Base-by-base conservation (phyloP, 2,113 vertebrate species). In the Mobula birostris region DNA sequence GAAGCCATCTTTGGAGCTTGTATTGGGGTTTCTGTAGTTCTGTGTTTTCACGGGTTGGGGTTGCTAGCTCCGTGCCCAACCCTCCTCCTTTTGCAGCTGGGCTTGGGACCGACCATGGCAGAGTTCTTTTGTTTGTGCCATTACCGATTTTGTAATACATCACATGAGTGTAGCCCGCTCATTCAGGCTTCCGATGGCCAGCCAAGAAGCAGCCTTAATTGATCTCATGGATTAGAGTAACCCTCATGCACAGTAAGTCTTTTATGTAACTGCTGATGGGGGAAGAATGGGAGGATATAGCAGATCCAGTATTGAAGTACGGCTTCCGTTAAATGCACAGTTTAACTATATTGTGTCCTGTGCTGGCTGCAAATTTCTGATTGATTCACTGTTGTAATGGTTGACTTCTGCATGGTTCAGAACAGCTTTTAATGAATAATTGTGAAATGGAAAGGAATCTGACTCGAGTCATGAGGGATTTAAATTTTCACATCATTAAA, bases 401-500 rank as follows among this genome's bases (percentile, higher is more conserved):
- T 66, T 66, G 85, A 66, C 58, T 88, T 88, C 29, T 32, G 14
- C 6, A 29, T 66, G 58, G 27, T 63, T 87, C 15, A 63, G 12
- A 63, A 63, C 27, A 87, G 27, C 2, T 0, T 63, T 87, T 87
- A 87, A n/a, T 61, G 58, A 87, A 63, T 63, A 12, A 87, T 63
- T 61, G 58, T n/a, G 8, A n/a, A 48, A 85, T 85, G 40, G 56
- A 48, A 85, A 85, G 58, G 4, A 9, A 63, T n/a, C 58, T 63
- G 12, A 87, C 61, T 29, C 61, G 58, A 63, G 56, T 27, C 58
- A n/a, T 12, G 83, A 63, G 83, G 83, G 58, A 87, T n/a, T 87
- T 87, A n/a, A 87, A 87, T 87, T 27, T 63, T 87, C 24, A 63
- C 56, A 87, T 63, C 27, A 87, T 87, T n/a, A 87, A 87, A 87